Base-by-base conservation (phyloP, 1,140 invertebrate species). In the Drosophila kurseongensis region DNA sequence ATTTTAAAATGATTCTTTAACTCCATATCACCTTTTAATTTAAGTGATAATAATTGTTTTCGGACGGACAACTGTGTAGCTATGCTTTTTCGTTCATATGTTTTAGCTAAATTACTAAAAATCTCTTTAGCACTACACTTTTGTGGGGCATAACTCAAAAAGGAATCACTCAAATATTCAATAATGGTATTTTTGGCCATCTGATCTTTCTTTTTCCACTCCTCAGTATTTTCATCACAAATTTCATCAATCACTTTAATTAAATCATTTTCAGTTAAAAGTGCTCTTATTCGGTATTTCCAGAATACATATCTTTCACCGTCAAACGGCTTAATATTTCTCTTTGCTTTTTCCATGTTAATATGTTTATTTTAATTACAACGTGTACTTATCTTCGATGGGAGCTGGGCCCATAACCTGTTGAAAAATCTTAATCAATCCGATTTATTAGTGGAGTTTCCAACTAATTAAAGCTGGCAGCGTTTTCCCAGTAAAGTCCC, bases 41-140 rank as follows among this genome's bases (percentile, higher is more conserved):
- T 93, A 12, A 92, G 67, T 0, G 14, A 47, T n/a, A 91, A 68
- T 55, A 93, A 76, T 35, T 52, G 50, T 35, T 52, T 52, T 52
- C 88, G 59, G 18, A 91, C 23, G 7, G 84, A 72, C 40, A 93
- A 56, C 62, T 92, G 88, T 1, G 80, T 90, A 13, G 91, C 85
- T 16, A 89, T 45, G 72, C 89, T 93, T 83, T 91, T 42, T 5
- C 91, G 54, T 61, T 92, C 89, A 57, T 92, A 93, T 10, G 92
- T 54, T 27, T 41, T 47, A 71, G 93, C 91, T 32, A 93, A 71
- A 42, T 63, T 84, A 52, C 65, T 47, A 14, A 92, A 73, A 52
- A 93, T 91, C 35, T 85, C 42, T 68, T 71, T 80, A 7, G 18
- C 18, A 18, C 18, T 18, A 18, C 18, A 18, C 88, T 80, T 77